Conservation (phyloP, 2,113 vertebrate species). For the Lipophrys pholis region DNA sequence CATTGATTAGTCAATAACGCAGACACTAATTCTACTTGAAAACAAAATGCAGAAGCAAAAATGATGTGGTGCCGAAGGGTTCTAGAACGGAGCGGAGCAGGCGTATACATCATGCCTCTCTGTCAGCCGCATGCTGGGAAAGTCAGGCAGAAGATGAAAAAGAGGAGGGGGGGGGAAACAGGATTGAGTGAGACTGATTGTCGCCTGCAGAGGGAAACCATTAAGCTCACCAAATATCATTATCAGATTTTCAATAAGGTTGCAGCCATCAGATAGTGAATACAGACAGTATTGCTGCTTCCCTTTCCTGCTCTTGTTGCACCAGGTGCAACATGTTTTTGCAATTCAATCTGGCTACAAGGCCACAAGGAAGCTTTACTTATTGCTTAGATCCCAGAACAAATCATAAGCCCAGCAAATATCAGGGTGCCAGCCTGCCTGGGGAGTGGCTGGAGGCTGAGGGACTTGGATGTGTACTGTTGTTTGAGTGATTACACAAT, state of each 20-base stretch:
- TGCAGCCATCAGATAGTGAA: slow-evolving; percentile 67
- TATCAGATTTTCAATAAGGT: slow-evolving; percentile 74
- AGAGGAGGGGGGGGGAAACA: slow-evolving; percentile 38
- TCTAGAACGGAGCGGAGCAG: slow-evolving; percentile 24
- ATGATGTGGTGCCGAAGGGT: slow-evolving; percentile 14
- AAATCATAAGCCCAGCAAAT: slow-evolving; percentile 71
- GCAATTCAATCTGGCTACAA: slow-evolving; percentile 73
- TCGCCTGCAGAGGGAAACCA: slow-evolving; percentile 70
- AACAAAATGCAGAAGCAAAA: slow-evolving; percentile 48
- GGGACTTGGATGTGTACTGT: slow-evolving; percentile 53
- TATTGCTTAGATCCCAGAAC: slow-evolving; percentile 73
- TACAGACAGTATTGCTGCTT: slow-evolving; percentile 45
- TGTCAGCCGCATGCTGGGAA: slow-evolving; percentile 54
- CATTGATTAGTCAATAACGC: slow-evolving; percentile 54
- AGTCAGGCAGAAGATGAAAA: slow-evolving; percentile 53
- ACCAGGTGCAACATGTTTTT: slow-evolving; percentile 71
- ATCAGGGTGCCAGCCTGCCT: slow-evolving; percentile 51
- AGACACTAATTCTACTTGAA: slow-evolving; percentile 49
- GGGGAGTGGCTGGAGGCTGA: slow-evolving; percentile 57
- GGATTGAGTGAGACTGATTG: slow-evolving; percentile 69
- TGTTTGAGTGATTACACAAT: slow-evolving; percentile 76
- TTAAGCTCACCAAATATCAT: slow-evolving; percentile 75
- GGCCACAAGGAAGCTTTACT: slow-evolving; percentile 69
- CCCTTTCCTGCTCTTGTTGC: slow-evolving; percentile 36
- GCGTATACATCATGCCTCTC: slow-evolving; percentile 44